A percentile compares a stretch with the other conserved stretches of the same genome.
Conservation (phyloP, 1,140 invertebrate genomes). For the Eufriesea mexicana region DNA sequence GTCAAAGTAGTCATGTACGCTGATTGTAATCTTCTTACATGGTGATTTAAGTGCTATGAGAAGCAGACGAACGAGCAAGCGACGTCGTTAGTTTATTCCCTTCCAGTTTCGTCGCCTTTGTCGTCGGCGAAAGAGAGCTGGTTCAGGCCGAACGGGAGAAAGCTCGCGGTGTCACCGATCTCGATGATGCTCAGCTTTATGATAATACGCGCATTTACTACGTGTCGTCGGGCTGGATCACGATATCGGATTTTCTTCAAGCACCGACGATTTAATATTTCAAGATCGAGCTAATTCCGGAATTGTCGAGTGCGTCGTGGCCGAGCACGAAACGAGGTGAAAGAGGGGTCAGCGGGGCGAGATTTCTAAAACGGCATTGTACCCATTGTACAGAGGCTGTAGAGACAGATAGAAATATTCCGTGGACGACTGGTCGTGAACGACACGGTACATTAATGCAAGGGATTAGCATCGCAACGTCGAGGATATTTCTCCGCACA, state of each 20-base stretch:
- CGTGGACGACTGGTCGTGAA: neutral
- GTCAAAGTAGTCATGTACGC: constrained; percentile 49
- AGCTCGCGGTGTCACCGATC: constrained; percentile 21
- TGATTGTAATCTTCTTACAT: constrained; percentile 72
- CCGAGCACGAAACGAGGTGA: too few species aligned
- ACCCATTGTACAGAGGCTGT: neutral
- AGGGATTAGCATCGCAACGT: neutral
- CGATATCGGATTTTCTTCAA: constrained; percentile 13
- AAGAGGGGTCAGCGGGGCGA: too few species aligned
- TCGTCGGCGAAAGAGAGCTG: constrained; percentile 15
- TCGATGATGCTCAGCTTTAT: constrained; percentile 27
- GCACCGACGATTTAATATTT: constrained; percentile 8
- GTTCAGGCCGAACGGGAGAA: constrained; percentile 17
- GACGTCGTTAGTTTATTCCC: constrained; percentile 58
- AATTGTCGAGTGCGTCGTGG: neutral
- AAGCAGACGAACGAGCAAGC: constrained; percentile 27
- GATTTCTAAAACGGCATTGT: neutral
- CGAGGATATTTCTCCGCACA: neutral
- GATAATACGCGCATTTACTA: constrained; percentile 34
- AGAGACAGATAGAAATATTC: neutral
- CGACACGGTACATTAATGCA: neutral
- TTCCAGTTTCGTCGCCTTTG: constrained; percentile 57
- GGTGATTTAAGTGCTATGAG: constrained; percentile 60
- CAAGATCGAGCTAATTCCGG: neutral
- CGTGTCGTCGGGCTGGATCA: constrained; percentile 7